Conservation (phyloP, 2,888 invertebrate genomes). For the Stenurella melanura region DNA sequence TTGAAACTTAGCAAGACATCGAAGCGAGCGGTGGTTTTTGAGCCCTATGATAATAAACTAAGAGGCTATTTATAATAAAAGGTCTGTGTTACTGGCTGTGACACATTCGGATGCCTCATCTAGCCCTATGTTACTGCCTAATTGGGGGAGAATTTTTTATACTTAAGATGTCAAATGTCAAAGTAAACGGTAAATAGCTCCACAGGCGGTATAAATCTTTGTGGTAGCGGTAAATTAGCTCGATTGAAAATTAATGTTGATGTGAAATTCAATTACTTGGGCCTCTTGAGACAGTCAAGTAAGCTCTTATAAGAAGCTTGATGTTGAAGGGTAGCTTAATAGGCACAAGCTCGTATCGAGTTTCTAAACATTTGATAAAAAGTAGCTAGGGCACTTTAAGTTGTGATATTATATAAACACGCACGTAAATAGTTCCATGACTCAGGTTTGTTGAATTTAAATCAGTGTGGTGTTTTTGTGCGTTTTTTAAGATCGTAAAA, state of each 20-base stretch:
- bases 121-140: not conserved
- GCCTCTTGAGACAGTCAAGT: not conserved
- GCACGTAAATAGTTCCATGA: too few relatives aligned
- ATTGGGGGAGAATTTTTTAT: not conserved
- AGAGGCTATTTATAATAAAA: not conserved
- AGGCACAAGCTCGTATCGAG: not conserved
- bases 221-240: not conserved
- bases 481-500: not conserved
- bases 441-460: too few relatives aligned
- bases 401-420: too few relatives aligned
- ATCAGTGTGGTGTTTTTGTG: not conserved
- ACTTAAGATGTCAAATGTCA: not conserved
- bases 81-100: not conserved
- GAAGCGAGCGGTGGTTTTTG: too few relatives aligned
- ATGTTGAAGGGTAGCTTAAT: conserved; percentile 3
- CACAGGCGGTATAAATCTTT: not conserved
- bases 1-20: too few relatives aligned
- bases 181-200: not conserved
- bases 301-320: not conserved
- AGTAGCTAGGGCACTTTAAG: too few relatives aligned
- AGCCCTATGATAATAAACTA: too few relatives aligned
- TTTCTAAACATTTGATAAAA: not conserved
- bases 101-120: not conserved
- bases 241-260: not conserved
- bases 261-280: not conserved